Evolutionary conservation across 2,888 invertebrate species (phyloP).

Genomic region (Tetrapedia diversipes): DNA sequence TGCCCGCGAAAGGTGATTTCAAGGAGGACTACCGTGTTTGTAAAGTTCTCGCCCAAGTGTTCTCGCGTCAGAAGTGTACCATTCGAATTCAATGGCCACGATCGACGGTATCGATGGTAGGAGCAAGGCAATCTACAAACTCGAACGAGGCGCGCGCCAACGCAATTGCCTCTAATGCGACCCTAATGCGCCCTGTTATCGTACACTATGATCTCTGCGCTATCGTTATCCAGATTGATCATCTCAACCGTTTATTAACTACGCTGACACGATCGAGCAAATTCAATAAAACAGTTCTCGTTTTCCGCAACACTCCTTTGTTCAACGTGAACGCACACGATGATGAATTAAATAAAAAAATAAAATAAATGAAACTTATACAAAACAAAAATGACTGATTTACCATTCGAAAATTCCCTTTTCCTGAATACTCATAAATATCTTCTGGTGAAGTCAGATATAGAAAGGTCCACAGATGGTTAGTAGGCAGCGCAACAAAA

Average conservation of each 20-base stretch:
- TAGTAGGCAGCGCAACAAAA: no score
- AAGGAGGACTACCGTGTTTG: slow-evolving; percentile 11
- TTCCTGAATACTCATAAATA: no score
- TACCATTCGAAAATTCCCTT: no score
- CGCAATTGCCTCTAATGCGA: slow-evolving; percentile 58
- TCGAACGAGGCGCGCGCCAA: slow-evolving; percentile 58
- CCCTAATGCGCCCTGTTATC: slow-evolving; percentile 55
- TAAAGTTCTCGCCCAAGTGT: slow-evolving; percentile 24
- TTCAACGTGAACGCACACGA: no score
- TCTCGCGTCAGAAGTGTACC: slow-evolving; percentile 29
- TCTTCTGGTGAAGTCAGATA: no score
- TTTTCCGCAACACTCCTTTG: no score
- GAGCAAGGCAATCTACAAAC: slow-evolving; percentile 37
- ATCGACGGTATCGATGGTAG: slow-evolving; percentile 29
- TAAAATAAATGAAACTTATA: no score
- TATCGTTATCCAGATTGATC: slow-evolving; percentile 42
- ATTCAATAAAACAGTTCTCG: not conserved
- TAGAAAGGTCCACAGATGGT: no score
- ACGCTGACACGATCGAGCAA: not conserved
- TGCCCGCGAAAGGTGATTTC: not conserved
- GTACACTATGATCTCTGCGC: slow-evolving; percentile 32
- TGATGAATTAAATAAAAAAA: no score
- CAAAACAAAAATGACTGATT: no score
- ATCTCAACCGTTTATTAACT: slow-evolving; percentile 14
- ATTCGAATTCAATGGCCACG: slow-evolving; percentile 16